phyloP scores from a whole-genome alignment of 1,140 invertebrate species.

The Heliconius nattereri region DNA sequence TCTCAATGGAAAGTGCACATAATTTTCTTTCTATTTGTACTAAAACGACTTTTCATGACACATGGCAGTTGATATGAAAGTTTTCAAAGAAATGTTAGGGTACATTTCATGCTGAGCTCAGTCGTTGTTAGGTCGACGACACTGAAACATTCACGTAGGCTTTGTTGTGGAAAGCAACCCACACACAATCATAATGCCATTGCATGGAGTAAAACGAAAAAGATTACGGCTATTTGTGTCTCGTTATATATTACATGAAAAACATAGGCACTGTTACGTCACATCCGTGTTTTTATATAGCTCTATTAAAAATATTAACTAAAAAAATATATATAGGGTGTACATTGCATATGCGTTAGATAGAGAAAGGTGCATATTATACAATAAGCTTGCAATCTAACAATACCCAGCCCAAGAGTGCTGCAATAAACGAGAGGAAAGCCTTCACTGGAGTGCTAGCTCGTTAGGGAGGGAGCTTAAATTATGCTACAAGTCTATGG shows the following conservation, averaged over 20 bases:
- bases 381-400: conserved; percentile 64
- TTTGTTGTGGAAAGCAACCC: conserved; percentile 46
- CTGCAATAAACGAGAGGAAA: conserved; percentile 56
- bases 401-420: conserved; percentile 64
- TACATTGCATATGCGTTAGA: neutral
- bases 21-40: conserved; percentile 29
- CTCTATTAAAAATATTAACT: no score
- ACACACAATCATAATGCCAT: conserved; percentile 43
- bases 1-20: conserved; percentile 19
- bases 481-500: conserved; percentile 65
- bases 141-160: conserved; percentile 50
- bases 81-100: conserved; percentile 48
- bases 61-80: conserved; percentile 38
- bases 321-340: neutral
- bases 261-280: no score
- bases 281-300: no score
- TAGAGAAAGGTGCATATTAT: conserved; percentile 33
- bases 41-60: conserved; percentile 34
- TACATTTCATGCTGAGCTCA: conserved; percentile 44
- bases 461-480: conserved; percentile 73
- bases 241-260: no score
- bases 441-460: conserved; percentile 62
- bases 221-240: conserved; percentile 27
- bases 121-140: conserved; percentile 49
- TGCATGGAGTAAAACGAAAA: conserved; percentile 32